A percentile compares a stretch with the other conserved stretches of the same genome.
These are phyloP conservation scores for Mesitornis unicolor DNA, from an alignment of 2,113 vertebrate genomes.

Conservation along the genomic window DNA sequence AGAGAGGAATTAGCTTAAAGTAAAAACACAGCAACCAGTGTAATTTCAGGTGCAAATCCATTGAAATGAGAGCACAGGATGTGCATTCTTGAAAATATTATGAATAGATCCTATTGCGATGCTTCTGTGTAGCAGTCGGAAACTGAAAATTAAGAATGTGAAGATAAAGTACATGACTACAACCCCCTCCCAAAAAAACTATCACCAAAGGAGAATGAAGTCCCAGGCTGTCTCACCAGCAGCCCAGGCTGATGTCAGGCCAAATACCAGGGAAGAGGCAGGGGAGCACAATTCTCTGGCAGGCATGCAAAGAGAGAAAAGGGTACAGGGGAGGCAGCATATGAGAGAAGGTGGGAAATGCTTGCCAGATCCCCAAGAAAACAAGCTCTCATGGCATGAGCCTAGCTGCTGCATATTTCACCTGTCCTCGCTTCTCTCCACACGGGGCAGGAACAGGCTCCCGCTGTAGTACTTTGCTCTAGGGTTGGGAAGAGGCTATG, in stretches of 20 bases:
- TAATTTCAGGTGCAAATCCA: constrained; percentile 35
- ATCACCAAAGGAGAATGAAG: not conserved
- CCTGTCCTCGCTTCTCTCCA: not conserved
- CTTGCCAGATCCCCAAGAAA: not conserved
- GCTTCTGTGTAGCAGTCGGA: not conserved
- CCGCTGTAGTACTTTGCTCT: constrained; percentile 6
- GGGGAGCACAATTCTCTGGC: not conserved
- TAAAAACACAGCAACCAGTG: not conserved
- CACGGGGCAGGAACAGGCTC: not conserved
- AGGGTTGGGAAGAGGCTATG: not conserved
- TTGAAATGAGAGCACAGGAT: not conserved
- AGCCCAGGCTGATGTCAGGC: not conserved
- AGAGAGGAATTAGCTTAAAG: not conserved
- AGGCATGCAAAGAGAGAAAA: not conserved
- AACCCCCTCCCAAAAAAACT: not conserved
- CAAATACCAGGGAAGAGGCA: not conserved
- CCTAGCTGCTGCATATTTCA: not conserved
- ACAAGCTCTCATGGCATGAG: not conserved
- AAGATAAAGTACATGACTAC: not conserved
- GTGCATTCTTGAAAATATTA: not conserved
- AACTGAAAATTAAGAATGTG: not conserved
- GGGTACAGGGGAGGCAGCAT: not conserved
- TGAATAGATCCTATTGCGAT: not conserved
- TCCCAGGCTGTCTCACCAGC: not conserved
- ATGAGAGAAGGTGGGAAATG: not conserved